phyloP scores from a whole-genome alignment of 2,113 vertebrate species.

The Cyrtonyx montezumae region DNA sequence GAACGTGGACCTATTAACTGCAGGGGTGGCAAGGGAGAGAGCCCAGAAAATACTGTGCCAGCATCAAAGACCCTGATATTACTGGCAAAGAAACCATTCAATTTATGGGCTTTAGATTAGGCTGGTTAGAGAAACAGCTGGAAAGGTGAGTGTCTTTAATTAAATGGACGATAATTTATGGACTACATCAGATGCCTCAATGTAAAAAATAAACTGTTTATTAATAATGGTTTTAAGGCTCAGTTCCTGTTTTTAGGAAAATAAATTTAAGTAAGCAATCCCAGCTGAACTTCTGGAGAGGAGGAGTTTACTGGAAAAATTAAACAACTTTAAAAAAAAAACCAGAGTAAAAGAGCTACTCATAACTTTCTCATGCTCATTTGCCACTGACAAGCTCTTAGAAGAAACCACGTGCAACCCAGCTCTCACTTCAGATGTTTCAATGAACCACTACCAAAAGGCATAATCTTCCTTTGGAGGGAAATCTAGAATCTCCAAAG shows the following conservation, averaged over 20 bases:
- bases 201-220: conserved; percentile 72
- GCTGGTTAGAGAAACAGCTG: conserved; percentile 54
- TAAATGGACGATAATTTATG: conserved; percentile 32
- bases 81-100: neutral
- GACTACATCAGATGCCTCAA: conserved; percentile 34
- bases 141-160: conserved; percentile 48
- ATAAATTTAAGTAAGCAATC: conserved; percentile 43
- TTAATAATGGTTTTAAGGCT: conserved; percentile 50
- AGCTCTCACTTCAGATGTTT: neutral
- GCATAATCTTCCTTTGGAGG: neutral
- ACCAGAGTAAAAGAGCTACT: neutral
- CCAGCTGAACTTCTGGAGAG: conserved; percentile 20
- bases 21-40: neutral
- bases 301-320: neutral
- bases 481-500: neutral
- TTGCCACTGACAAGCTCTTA: neutral
- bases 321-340: neutral
- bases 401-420: neutral
- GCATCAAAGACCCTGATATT: neutral
- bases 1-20: neutral
- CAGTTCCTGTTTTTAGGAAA: conserved; percentile 55
- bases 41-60: neutral
- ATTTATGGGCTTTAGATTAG: neutral
- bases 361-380: neutral
- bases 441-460: neutral